A percentile compares a stretch with the other conserved stretches of the same genome.
Conservation (phyloP, 2,888 invertebrate species). For the Nycteola revayana region DNA sequence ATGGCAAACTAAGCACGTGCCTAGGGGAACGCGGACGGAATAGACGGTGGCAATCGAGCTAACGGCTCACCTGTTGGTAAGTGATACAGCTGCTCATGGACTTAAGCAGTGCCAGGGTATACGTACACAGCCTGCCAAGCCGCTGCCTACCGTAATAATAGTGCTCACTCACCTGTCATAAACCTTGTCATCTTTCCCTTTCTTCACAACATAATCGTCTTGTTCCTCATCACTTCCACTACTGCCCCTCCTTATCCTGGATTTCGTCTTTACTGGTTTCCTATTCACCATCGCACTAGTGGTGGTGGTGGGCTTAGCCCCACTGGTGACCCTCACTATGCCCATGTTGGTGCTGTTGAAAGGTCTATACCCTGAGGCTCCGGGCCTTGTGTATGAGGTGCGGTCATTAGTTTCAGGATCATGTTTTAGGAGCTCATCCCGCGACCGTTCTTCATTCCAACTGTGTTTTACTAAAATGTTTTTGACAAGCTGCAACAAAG, state of each 20-base stretch:
- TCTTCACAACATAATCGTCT: slow-evolving; percentile 81
- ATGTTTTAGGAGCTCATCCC: slow-evolving; percentile 75
- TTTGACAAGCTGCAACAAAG: slow-evolving; percentile 72
- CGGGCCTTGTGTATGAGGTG: slow-evolving; percentile 40
- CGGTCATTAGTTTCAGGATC: slow-evolving; percentile 71
- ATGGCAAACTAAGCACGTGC: no score
- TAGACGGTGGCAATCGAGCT: no score
- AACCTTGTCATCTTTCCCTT: slow-evolving; percentile 84
- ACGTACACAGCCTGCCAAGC: no score
- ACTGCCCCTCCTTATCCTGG: slow-evolving; percentile 67
- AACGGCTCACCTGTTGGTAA: no score
- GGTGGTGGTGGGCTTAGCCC: slow-evolving; percentile 20
- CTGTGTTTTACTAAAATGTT: slow-evolving; percentile 76
- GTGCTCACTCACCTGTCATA: slow-evolving; percentile 84
- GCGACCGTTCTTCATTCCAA: slow-evolving; percentile 81
- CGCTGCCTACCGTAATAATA: no score
- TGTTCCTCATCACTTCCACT: slow-evolving; percentile 84
- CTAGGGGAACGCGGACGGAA: no score
- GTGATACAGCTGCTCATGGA: no score
- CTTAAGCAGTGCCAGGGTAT: no score
- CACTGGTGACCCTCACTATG: slow-evolving; percentile 49
- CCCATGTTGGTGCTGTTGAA: slow-evolving; percentile 43
- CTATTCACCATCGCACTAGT: slow-evolving; percentile 37
- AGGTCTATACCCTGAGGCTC: slow-evolving; percentile 45
- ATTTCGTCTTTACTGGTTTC: slow-evolving; percentile 47